phyloP scores from a whole-genome alignment of 2,113 vertebrate genomes.

The Otolemur garnettii region DNA sequence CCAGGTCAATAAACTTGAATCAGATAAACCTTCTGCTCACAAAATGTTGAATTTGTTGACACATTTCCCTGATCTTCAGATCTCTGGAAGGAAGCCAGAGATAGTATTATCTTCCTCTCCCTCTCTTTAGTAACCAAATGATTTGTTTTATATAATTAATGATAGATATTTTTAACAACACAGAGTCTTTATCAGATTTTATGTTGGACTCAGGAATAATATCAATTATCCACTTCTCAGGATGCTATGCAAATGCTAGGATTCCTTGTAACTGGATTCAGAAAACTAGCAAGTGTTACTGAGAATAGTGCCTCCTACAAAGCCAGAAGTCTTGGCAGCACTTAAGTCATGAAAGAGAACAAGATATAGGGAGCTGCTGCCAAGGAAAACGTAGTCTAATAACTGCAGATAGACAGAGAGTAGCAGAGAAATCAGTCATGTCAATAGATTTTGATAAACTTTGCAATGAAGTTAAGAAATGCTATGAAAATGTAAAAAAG shows the following conservation, averaged over 20 bases:
- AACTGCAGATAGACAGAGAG: background rate
- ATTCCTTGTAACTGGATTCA: background rate
- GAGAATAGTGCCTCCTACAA: background rate
- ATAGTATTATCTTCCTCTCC: background rate
- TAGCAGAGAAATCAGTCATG: background rate
- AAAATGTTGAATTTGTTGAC: background rate
- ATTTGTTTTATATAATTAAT: background rate
- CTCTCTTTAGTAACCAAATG: background rate
- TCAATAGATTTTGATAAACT: background rate
- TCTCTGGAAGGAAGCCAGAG: background rate
- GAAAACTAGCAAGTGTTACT: background rate
- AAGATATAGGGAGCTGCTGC: rapidly evolving
- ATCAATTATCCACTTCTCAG: background rate
- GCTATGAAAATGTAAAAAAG: background rate
- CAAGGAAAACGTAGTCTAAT: background rate
- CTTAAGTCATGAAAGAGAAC: background rate
- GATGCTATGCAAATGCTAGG: background rate
- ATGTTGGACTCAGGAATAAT: background rate
- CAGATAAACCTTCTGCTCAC: background rate
- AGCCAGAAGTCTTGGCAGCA: background rate
- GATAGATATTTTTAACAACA: background rate
- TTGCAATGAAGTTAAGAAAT: background rate
- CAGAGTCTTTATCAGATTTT: background rate
- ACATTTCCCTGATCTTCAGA: background rate
- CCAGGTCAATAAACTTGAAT: background rate